Evolutionary conservation across 2,888 invertebrate genomes (phyloP).

Genomic region (Hirtodrosophila histrioides): DNA sequence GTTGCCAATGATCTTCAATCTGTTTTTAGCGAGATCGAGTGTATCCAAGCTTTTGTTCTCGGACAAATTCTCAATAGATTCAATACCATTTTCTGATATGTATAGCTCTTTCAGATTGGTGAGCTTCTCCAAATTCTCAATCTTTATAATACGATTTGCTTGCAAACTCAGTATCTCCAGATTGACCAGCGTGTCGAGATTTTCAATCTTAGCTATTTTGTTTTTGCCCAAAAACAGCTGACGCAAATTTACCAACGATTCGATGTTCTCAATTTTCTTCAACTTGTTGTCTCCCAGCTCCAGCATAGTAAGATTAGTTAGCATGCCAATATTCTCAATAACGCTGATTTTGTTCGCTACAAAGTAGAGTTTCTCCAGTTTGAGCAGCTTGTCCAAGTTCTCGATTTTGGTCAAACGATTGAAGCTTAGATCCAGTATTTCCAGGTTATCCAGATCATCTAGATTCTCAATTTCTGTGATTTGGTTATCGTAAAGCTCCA

Average conservation of each 20-base stretch:
- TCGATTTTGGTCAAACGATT: slow-evolving; percentile 95
- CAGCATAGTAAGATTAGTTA: slow-evolving; percentile 91
- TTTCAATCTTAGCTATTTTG: slow-evolving; percentile 94
- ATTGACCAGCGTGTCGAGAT: slow-evolving; percentile 89
- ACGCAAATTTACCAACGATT: slow-evolving; percentile 89
- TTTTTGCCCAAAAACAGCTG: slow-evolving; percentile 97
- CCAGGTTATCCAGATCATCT: slow-evolving; percentile 92
- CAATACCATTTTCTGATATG: slow-evolving; percentile 96
- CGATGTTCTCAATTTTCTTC: slow-evolving; percentile 94
- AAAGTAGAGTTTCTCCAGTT: slow-evolving; percentile 93
- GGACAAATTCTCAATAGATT: slow-evolving; percentile 90
- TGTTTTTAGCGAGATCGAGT: slow-evolving; percentile 95
- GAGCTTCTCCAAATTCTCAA: slow-evolving; percentile 93
- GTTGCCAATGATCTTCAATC: slow-evolving; percentile 91
- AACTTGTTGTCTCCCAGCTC: slow-evolving; percentile 98
- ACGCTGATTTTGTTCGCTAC: slow-evolving; percentile 94
- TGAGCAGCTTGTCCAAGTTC: slow-evolving; percentile 90
- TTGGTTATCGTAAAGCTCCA: slow-evolving; percentile 99
- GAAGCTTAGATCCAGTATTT: slow-evolving; percentile 96
- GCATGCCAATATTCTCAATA: slow-evolving; percentile 94
- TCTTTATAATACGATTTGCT: slow-evolving; percentile 93
- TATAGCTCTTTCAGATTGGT: slow-evolving; percentile 93
- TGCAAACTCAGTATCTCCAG: slow-evolving; percentile 94
- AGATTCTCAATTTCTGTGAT: slow-evolving; percentile 96
- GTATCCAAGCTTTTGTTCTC: slow-evolving; percentile 90